Conservation (phyloP, 2,113 vertebrate genomes). For the Scartelaos histophorus region DNA sequence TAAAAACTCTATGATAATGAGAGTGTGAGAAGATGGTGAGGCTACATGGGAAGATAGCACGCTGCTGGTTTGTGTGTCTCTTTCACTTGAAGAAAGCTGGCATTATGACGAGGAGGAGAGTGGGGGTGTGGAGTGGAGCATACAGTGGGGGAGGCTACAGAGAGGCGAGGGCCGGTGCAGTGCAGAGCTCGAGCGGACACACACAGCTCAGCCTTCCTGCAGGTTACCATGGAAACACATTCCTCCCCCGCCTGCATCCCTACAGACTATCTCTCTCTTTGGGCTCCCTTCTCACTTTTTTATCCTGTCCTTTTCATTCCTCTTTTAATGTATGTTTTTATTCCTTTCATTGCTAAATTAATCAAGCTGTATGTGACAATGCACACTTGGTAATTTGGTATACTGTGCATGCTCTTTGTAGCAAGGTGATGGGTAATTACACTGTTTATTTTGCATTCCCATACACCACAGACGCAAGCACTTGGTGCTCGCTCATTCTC, state of each 20-base stretch:
- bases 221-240: constrained; percentile 83
- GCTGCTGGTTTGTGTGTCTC: constrained; percentile 10
- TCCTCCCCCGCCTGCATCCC: constrained; percentile 85
- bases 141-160: constrained; percentile 57
- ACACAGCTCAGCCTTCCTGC: constrained; percentile 80
- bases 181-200: constrained; percentile 83
- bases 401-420: constrained; percentile 49
- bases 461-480: constrained; percentile 51
- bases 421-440: constrained; percentile 62
- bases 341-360: constrained; percentile 27
- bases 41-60: constrained; percentile 48
- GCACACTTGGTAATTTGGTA: constrained; percentile 46
- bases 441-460: constrained; percentile 63
- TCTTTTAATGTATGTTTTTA: constrained; percentile 61
- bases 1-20: constrained; percentile 42
- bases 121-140: constrained; percentile 39
- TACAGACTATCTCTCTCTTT: constrained; percentile 71
- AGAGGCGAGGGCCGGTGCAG: constrained; percentile 79
- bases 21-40: constrained; percentile 59
- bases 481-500: constrained; percentile 44
- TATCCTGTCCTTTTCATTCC: constrained; percentile 62
- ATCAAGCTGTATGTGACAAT: constrained; percentile 40
- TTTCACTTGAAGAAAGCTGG: constrained; percentile 57
- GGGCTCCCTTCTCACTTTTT: constrained; percentile 60
- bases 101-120: constrained; percentile 31